Percentiles rank a stretch among this genome's conserved stretches.
phyloP scores from a whole-genome alignment of 2,113 vertebrate genomes.

The Amphilophus citrinellus region DNA sequence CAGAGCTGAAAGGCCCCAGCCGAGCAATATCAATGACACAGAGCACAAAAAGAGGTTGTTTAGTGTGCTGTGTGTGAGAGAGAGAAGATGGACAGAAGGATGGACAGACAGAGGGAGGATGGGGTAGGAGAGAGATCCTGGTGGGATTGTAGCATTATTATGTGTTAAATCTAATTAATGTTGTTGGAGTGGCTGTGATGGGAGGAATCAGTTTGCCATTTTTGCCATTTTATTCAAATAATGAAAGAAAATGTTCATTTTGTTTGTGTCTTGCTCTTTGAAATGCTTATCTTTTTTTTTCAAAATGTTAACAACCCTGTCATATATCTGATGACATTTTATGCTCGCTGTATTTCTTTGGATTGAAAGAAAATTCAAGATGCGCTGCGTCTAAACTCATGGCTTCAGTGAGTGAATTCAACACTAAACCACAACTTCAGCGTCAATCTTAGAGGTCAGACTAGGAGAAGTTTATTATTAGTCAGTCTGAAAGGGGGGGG shows the following conservation, averaged over 20 bases:
- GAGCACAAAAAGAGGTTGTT: slow-evolving; percentile 60
- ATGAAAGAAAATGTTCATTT: not conserved
- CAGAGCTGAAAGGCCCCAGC: slow-evolving; percentile 62
- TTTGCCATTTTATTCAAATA: not conserved
- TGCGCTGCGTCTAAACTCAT: not conserved
- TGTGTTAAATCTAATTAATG: slow-evolving; percentile 29
- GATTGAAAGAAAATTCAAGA: not conserved
- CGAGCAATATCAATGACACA: slow-evolving; percentile 58
- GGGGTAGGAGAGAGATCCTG: not conserved
- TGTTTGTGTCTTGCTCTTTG: not conserved
- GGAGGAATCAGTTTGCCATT: not conserved
- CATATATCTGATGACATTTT: not conserved
- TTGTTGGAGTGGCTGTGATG: not conserved
- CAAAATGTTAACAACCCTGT: not conserved
- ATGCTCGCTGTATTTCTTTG: not conserved
- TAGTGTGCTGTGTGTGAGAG: slow-evolving; percentile 20
- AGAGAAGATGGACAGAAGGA: slow-evolving; percentile 23
- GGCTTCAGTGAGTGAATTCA: not conserved
- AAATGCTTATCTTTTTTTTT: not conserved
- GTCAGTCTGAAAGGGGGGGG: not conserved
- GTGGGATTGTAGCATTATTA: slow-evolving; percentile 1
- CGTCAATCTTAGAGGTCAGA: not conserved
- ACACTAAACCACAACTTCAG: not conserved
- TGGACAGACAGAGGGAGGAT: not conserved
- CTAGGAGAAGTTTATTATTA: not conserved